Base-by-base conservation (phyloP, 2,888 invertebrate genomes). In the Pyrochroa serraticornis region DNA sequence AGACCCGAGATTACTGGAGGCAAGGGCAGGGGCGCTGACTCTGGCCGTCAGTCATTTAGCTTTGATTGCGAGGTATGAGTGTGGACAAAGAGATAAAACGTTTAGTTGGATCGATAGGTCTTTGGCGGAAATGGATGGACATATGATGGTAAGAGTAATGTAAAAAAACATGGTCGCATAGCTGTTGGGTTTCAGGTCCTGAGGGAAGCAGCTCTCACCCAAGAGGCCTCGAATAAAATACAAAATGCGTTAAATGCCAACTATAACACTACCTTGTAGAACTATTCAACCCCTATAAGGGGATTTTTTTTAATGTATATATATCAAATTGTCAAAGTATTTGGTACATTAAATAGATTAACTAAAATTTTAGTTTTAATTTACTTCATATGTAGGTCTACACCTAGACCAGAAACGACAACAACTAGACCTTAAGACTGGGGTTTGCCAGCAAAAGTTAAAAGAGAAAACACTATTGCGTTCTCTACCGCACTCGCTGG, bases 41-140 rank as follows among this genome's bases (percentile, higher is more conserved):
- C 75, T 88, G 41, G 86, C 88, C 6, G 88, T 89, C 1, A 86
- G 85, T 36, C 88, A 88, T 68, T 79, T 89, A 58, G 87, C 87
- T 0, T 76, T 87, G 41, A 83, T 88, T n/a, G 85, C 86, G 2
- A 82, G 84, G 60, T 84, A 85, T 63, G 83, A 82, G 60, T 83
- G 82, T 58, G 81, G 81, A 31, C 78, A 81, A 7, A 81, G 80
- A 46, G 81, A 77, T 45, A 81, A 80, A 53, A 81, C 76, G 45
- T 69, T 82, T 36, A 79, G 81, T 31, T 87, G 87, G 82, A 87
- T 88, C 63, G 86, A 87, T 68, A 83, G 84, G 64, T 83, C 84
- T 33, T 76, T 89, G 34, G 81, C 82, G 32, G 86, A 88, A 62
- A 86, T 88, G 82, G 87, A 89, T 68, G 82, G 83, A 9, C 87